These are phyloP conservation scores for Orcinus orca DNA, from an alignment of 2,113 vertebrate species.

Conservation along the genomic window DNA sequence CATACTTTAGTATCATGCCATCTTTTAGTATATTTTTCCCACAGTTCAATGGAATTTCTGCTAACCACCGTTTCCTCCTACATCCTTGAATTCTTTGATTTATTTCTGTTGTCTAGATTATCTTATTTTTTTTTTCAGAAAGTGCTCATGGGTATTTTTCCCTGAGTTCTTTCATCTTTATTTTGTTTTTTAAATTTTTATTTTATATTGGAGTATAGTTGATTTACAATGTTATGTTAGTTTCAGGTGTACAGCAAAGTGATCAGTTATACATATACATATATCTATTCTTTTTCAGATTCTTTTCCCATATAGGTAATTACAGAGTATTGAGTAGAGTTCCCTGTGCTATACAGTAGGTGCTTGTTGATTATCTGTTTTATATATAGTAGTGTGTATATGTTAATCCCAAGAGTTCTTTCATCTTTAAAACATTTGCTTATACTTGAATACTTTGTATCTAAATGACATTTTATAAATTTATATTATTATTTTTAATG, in stretches of 20 bases:
- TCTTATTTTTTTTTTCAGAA: not conserved
- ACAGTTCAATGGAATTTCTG: not conserved
- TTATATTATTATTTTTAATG: not conserved
- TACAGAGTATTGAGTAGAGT: too few relatives aligned
- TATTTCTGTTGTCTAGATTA: not conserved
- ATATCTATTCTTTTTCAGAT: too few relatives aligned
- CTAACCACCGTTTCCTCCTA: not conserved
- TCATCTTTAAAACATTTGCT: not conserved
- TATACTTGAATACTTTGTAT: not conserved
- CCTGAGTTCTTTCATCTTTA: not conserved
- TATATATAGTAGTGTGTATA: too few relatives aligned
- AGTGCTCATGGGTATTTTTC: not conserved
- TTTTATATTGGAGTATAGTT: too few relatives aligned
- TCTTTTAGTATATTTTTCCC: not conserved
- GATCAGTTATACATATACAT: too few relatives aligned
- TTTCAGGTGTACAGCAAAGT: too few relatives aligned
- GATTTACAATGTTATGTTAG: too few relatives aligned
- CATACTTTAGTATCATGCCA: not conserved
- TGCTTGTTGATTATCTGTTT: too few relatives aligned
- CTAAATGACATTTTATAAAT: not conserved
- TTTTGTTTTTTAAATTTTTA: too few relatives aligned
- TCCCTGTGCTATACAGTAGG: too few relatives aligned
- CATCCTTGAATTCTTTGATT: not conserved
- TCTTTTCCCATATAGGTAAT: too few relatives aligned
- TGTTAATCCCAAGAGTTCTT: too few relatives aligned